Evolutionary conservation across 64 coral and sea anemone genomes (phyloP).

Genomic region (Porites lutea): DNA sequence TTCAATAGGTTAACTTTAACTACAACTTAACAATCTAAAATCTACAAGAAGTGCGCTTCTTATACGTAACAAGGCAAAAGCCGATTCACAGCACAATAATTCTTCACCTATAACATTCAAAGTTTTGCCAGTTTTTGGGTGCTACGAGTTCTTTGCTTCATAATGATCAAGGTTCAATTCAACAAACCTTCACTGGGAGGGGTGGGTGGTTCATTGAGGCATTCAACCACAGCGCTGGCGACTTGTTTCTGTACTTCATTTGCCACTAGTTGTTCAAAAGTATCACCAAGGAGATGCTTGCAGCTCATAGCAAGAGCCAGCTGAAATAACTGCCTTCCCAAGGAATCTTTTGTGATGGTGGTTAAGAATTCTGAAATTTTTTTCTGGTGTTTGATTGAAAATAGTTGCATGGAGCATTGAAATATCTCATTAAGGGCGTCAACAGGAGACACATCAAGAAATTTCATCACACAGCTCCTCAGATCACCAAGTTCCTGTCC

Average conservation of each 20-base stretch:
- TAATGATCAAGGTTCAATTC: too few relatives aligned
- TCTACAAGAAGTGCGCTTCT: too few relatives aligned
- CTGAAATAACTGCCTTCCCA: slow-evolving; percentile 68
- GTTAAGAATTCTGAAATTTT: slow-evolving; percentile 67
- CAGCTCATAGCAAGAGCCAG: slow-evolving; percentile 70
- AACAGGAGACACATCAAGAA: slow-evolving; percentile 21
- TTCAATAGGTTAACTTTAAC: too few relatives aligned
- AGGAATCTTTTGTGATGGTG: slow-evolving; percentile 34
- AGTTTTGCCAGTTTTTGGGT: too few relatives aligned
- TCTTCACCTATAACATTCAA: too few relatives aligned
- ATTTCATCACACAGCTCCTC: slow-evolving; percentile 69
- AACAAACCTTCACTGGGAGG: slow-evolving; percentile 68
- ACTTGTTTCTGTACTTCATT: neutral
- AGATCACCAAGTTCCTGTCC: slow-evolving; percentile 66
- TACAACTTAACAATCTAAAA: too few relatives aligned
- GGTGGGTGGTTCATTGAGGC: neutral
- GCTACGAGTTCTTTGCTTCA: too few relatives aligned
- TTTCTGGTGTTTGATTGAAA: slow-evolving; percentile 41
- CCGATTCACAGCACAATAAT: too few relatives aligned
- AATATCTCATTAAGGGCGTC: slow-evolving; percentile 54
- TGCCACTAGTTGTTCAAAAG: neutral
- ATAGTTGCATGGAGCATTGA: slow-evolving; percentile 56
- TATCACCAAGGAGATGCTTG: slow-evolving; percentile 17
- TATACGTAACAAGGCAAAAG: too few relatives aligned
- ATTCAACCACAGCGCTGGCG: neutral